Conservation (phyloP, 2,113 vertebrate species). For the Ophiodon elongatus region DNA sequence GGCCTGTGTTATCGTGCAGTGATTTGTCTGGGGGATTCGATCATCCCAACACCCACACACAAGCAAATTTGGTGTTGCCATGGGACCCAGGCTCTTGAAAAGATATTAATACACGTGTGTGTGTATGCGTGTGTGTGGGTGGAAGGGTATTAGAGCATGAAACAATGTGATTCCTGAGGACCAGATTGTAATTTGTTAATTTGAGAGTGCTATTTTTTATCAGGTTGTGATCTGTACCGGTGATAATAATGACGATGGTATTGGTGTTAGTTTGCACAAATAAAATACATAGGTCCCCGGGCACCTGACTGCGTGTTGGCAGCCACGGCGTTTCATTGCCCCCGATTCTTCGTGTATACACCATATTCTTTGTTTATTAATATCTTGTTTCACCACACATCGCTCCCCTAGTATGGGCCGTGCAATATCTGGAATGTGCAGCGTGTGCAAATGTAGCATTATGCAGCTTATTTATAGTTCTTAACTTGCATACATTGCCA, state of each 20-base stretch:
- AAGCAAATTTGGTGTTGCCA: conserved; percentile 18
- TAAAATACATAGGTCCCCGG: background rate
- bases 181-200: conserved; percentile 26
- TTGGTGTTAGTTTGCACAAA: background rate
- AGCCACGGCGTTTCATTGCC: background rate
- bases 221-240: conserved; percentile 10
- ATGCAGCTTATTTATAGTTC: background rate
- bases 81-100: conserved; percentile 23
- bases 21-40: conserved; percentile 46
- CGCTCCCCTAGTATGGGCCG: background rate
- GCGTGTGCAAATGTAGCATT: background rate
- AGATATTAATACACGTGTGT: conserved; percentile 33
- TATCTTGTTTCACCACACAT: background rate
- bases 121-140: background rate
- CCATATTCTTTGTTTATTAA: background rate
- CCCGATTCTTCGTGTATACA: background rate
- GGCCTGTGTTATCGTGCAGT: conserved; percentile 17
- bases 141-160: background rate
- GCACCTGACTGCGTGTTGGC: background rate
- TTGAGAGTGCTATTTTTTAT: background rate
- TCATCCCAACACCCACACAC: conserved; percentile 26
- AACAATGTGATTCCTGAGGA: conserved; percentile 18
- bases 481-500: background rate
- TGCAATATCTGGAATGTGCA: background rate
- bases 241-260: background rate